Conservation (phyloP, 2,113 vertebrate species). For the Butorides virescens region DNA sequence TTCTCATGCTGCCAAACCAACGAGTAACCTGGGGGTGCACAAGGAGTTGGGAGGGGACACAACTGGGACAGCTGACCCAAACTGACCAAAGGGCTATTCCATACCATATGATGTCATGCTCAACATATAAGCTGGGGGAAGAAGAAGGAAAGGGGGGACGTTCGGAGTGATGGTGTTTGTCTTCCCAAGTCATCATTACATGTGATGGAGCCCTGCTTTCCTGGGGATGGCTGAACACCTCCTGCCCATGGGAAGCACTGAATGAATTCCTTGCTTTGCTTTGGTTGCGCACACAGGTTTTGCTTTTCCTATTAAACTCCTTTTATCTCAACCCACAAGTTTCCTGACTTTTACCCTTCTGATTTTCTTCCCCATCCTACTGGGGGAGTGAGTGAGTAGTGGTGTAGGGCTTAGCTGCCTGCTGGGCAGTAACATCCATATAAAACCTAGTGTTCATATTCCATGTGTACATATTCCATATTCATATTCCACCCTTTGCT, state of each 20-base stretch:
- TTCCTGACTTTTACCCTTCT: not conserved
- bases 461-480: not conserved
- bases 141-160: accelerated
- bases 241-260: not conserved
- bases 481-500: not conserved
- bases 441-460: not conserved
- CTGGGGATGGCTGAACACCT: not conserved
- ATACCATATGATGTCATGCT: accelerated
- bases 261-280: not conserved
- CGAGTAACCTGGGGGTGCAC: accelerated
- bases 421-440: not conserved
- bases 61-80: not conserved
- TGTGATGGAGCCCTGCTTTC: accelerated
- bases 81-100: not conserved
- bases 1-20: accelerated
- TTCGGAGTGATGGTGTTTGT: accelerated
- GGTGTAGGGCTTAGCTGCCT: not conserved
- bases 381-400: accelerated
- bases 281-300: accelerated
- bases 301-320: not conserved
- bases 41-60: not conserved
- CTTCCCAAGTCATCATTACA: not conserved
- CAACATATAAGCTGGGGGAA: not conserved
- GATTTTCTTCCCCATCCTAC: not conserved
- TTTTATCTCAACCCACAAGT: not conserved